phyloP scores from a whole-genome alignment of 2,888 invertebrate genomes.

The Drosophila greeni region DNA sequence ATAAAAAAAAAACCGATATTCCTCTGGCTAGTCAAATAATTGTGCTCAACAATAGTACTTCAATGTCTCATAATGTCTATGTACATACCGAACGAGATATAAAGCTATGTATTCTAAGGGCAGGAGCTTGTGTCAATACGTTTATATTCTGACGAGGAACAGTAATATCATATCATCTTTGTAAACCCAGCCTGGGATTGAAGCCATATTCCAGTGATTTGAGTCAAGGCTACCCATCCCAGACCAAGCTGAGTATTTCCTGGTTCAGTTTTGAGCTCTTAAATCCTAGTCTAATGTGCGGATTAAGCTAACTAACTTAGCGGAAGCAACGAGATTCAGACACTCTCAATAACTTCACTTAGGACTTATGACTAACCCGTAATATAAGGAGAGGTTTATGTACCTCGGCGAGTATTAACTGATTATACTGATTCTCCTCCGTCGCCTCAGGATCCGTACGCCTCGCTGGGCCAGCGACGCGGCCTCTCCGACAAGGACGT shows the following conservation, averaged over 20 bases:
- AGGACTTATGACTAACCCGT: background rate
- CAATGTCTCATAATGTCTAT: background rate
- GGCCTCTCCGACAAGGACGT: constrained; percentile 81
- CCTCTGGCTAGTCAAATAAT: background rate
- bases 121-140: background rate
- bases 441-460: constrained; percentile 77
- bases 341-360: background rate
- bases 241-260: background rate
- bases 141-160: background rate
- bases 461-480: constrained; percentile 80
- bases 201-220: background rate
- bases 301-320: background rate
- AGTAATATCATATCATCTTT: background rate
- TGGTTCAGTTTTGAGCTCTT: background rate
- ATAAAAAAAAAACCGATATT: background rate
- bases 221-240: background rate
- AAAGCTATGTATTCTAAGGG: background rate
- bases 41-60: background rate
- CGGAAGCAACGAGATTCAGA: constrained; percentile 6
- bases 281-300: background rate
- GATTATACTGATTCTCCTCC: background rate
- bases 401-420: background rate
- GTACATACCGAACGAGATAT: background rate
- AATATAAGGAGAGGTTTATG: too few relatives aligned
- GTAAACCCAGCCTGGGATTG: background rate